Percentiles rank a stretch among this genome's conserved stretches.
phyloP scores from a whole-genome alignment of 2,888 invertebrate species.

The Agonopterix alstromeriana region DNA sequence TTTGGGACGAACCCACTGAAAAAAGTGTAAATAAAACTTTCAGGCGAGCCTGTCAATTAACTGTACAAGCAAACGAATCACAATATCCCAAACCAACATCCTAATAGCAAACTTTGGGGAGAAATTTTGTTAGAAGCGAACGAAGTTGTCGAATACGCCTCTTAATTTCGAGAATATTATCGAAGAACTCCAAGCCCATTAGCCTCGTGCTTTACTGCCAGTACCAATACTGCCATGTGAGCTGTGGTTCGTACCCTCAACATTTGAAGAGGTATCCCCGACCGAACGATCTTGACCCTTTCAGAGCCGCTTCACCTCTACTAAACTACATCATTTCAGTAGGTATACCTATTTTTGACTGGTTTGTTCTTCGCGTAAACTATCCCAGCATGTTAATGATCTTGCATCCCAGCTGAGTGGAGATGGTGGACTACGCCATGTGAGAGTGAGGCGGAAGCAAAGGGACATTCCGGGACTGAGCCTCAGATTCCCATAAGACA shows the following conservation, averaged over 20 bases:
- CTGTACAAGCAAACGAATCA: not conserved
- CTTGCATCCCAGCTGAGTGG: too few species aligned
- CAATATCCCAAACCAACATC: not conserved
- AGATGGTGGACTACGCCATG: too few species aligned
- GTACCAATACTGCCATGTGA: constrained; percentile 12
- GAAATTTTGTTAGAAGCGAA: constrained; percentile 23
- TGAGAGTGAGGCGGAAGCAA: too few species aligned
- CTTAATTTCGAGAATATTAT: constrained; percentile 57
- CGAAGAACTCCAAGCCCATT: constrained; percentile 50
- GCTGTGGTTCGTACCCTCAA: not conserved
- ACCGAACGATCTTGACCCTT: too few species aligned
- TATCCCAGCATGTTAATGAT: too few species aligned
- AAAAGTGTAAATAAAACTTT: not conserved
- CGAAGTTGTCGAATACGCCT: constrained; percentile 35
- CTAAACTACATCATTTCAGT: too few species aligned
- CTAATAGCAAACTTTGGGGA: constrained; percentile 3
- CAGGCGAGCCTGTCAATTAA: not conserved
- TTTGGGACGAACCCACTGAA: not conserved
- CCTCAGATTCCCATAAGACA: too few species aligned
- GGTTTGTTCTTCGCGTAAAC: too few species aligned
- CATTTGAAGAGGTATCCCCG: constrained; percentile 33
- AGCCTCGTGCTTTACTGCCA: constrained; percentile 27
- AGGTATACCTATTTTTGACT: too few species aligned
- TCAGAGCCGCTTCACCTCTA: too few species aligned
- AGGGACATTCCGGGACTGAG: too few species aligned